A percentile compares a stretch with the other conserved stretches of the same genome.
These are phyloP conservation scores for Pocillopora verrucosa DNA, from an alignment of 64 coral and sea anemone genomes.

Conservation along the genomic window DNA sequence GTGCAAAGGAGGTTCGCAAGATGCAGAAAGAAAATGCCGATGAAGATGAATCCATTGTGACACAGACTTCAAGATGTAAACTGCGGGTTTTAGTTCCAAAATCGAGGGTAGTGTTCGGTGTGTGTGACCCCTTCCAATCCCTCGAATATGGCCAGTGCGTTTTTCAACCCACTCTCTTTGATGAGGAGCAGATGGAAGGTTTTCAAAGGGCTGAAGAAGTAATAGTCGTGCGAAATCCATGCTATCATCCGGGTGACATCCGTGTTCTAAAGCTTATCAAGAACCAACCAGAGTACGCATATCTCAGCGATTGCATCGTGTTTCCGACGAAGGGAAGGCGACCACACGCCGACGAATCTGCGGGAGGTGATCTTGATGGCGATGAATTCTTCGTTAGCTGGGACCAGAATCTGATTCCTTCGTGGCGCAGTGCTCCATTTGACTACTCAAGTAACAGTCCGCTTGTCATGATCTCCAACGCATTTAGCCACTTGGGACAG, in stretches of 20 bases:
- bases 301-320: slow-evolving; percentile 68
- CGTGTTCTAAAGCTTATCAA: slow-evolving; percentile 35
- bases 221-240: slow-evolving; percentile 1
- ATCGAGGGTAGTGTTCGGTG: slow-evolving; percentile 75
- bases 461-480: not conserved
- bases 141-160: slow-evolving; percentile 66
- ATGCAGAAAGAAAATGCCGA: slow-evolving; percentile 15
- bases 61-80: not conserved
- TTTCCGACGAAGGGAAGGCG: slow-evolving; percentile 50
- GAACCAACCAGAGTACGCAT: slow-evolving; percentile 7
- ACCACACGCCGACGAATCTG: slow-evolving; percentile 28
- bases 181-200: not conserved
- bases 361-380: slow-evolving; percentile 50
- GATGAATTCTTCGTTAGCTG: slow-evolving; percentile 81
- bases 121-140: slow-evolving; percentile 61
- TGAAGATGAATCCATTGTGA: not conserved
- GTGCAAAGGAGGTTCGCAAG: not conserved
- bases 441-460: slow-evolving; percentile 23
- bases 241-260: slow-evolving; percentile 73
- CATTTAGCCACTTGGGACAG: not conserved
- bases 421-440: slow-evolving; percentile 28
- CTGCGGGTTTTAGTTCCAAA: slow-evolving; percentile 66
- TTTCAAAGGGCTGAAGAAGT: not conserved
- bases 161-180: slow-evolving; percentile 18
- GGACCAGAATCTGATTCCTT: slow-evolving; percentile 69